Conservation (phyloP, 2,797 vertebrate genomes). For the Tangara arthus region DNA sequence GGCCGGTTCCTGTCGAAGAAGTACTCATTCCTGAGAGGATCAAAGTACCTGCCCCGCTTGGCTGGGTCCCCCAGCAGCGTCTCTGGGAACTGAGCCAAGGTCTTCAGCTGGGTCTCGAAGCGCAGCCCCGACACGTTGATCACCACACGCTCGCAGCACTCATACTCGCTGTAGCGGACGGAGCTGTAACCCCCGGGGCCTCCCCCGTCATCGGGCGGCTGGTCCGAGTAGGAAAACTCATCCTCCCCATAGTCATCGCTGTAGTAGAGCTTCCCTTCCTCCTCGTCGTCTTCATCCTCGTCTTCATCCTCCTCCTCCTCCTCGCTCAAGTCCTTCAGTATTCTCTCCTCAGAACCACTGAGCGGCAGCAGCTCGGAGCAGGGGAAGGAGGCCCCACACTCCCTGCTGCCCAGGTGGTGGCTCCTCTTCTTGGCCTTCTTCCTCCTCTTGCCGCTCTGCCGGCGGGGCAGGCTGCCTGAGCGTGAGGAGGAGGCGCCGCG, state of each 20-base stretch:
- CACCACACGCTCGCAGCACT: conserved; percentile 94
- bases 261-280: conserved; percentile 79
- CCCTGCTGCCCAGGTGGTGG: conserved; percentile 77
- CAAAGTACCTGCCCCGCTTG: conserved; percentile 94
- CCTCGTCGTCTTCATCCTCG: conserved; percentile 68
- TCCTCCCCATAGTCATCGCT: conserved; percentile 86
- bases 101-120: conserved; percentile 96
- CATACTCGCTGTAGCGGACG: conserved; percentile 86
- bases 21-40: conserved; percentile 96
- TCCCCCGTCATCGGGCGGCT: conserved; percentile 79
- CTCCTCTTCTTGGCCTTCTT: conserved; percentile 75
- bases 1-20: conserved; percentile 97
- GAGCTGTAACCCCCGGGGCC: conserved; percentile 81
- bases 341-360: conserved; percentile 94
- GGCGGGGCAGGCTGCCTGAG: conserved; percentile 71
- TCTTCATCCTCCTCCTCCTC: conserved; percentile 78
- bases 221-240: conserved; percentile 85
- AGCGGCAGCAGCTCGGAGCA: conserved; percentile 89
- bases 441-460: conserved; percentile 69
- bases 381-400: conserved; percentile 86
- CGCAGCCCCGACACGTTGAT: conserved; percentile 96
- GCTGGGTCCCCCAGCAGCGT: conserved; percentile 93
- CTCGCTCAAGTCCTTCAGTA: conserved; percentile 87
- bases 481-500: conserved; percentile 79
- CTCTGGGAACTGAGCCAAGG: conserved; percentile 94